Evolutionary conservation across 2,888 invertebrate genomes (phyloP), one percentile per base, ranked within the genome.

Genomic region (Plebejus anna): DNA sequence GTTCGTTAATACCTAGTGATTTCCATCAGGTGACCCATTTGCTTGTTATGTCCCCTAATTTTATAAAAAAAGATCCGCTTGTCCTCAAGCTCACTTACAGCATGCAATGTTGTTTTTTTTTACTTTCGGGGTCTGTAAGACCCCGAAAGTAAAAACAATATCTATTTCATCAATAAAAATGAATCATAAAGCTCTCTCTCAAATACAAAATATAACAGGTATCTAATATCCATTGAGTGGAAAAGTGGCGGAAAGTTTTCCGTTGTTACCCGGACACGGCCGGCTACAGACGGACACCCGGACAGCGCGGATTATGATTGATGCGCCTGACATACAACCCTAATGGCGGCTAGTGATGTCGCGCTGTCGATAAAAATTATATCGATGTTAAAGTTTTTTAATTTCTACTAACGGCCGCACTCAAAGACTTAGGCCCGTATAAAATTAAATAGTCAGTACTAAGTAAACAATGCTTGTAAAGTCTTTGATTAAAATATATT

Each of bases 221-320:
- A 66, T 66, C 66, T 66, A 66, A 66, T 66, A 66, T 66, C 13
- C 4, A 32, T 51, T 9, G 16, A 73, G 73, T 73, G 73, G 51
- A 16, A 73, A 75, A 75, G 77, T 78, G 78, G 75, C 78, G 79
- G 77, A 75, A 79, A 81, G 80, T 80, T 82, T 84, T 81, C 82
- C 79, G 78, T 80, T 81, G 80, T 81, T 80, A 80, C 77, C 77
- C 80, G 79, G 81, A 82, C 81, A 80, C 80, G 81, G 80, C 79
- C 79, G 79, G 81, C 81, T 81, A 80, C 81, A 81, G 80, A 77
- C 79, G 61, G 79, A 79, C 79, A 79, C 80, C 79, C 80, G 80
- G 79, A 84, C 85, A 42, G 55, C 71, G 82, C 78, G 82, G 84
- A 87, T 86, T 86, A 87, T 87, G 86, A 87, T 87, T 85, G 86